Conservation (phyloP, 2,888 invertebrate genomes). For the Cerceris ruficornis region DNA sequence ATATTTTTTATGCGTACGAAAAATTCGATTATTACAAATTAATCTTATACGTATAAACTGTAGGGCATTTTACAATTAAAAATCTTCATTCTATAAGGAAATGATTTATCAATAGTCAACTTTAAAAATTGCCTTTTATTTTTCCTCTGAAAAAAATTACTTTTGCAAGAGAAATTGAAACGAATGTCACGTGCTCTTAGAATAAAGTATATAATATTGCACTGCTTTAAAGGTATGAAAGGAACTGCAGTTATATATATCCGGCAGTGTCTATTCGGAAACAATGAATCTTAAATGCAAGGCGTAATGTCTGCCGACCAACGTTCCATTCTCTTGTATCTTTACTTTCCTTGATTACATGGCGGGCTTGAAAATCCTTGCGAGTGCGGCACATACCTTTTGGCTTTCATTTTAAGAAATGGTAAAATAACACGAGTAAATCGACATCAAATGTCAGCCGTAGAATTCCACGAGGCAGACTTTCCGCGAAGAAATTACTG, state of each 20-base stretch:
- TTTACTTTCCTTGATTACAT: slow-evolving; percentile 49
- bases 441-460: slow-evolving; percentile 6
- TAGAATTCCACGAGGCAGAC: not conserved
- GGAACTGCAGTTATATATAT: not conserved
- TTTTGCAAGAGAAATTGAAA: not conserved
- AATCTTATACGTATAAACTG: no score
- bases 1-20: no score
- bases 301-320: slow-evolving; percentile 36
- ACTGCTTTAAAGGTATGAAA: not conserved
- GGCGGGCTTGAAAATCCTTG: slow-evolving; percentile 32
- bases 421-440: slow-evolving; percentile 14
- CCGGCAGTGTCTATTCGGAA: slow-evolving; percentile 24
- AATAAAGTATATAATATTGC: no score
- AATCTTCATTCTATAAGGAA: no score
- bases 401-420: slow-evolving; percentile 40
- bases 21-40: no score
- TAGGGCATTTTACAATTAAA: no score
- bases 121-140: not conserved
- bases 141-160: not conserved
- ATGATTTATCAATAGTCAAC: no score
- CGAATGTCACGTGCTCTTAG: not conserved
- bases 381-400: slow-evolving; percentile 15
- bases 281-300: slow-evolving; percentile 31
- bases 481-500: not conserved
- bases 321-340: slow-evolving; percentile 35